Base-by-base conservation (phyloP, 2,888 invertebrate genomes). In the Diplazon laetatorius region DNA sequence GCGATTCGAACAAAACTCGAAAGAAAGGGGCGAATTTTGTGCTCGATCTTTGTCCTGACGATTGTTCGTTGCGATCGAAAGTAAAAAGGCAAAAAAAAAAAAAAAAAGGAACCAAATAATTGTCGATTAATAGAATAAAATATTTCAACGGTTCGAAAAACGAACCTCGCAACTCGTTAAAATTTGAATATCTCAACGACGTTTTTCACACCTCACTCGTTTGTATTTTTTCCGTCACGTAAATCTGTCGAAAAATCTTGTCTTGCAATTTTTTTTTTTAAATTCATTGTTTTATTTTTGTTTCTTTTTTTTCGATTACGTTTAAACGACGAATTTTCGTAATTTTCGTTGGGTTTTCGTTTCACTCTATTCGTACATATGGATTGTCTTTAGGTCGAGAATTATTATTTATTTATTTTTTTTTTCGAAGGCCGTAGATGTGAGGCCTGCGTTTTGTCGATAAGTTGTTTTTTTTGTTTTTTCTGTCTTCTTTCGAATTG, bases 361-460 rank as follows among this genome's bases (percentile, higher is more conserved):
- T 59, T 37, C 57, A n/a, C n/a, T n/a, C n/a, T n/a, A n/a, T 22
- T 22, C 14, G 46, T 25, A 44, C 18, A 2, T 16, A 12, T 60
- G 10, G 60, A 70, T 60, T 70, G 60, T 60, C 50, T 70, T 70
- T 70, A 70, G 70, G 70, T 70, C 70, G 48, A 50, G 60, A 63
- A 55, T 55, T 55, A n/a, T n/a, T n/a, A n/a, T n/a, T n/a, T n/a
- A n/a, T n/a, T n/a, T n/a, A n/a, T n/a, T n/a, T n/a, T 1, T 6
- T 1, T 55, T 57, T 66, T 20, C 50, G 22, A 39, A 66, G 65
- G 65, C 65, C 65, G 65, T 66, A 14, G 20, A 25, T 42, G 20
- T 12, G 50, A 66, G 65, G 65, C 50, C 52, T 22, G 52, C 16
- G 39, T 52, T 22, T 35, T 39, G 22, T 20, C 30, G 30, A 30